phyloP scores from a whole-genome alignment of 2,797 vertebrate species.

The Petrocephalus schoutedeni region DNA sequence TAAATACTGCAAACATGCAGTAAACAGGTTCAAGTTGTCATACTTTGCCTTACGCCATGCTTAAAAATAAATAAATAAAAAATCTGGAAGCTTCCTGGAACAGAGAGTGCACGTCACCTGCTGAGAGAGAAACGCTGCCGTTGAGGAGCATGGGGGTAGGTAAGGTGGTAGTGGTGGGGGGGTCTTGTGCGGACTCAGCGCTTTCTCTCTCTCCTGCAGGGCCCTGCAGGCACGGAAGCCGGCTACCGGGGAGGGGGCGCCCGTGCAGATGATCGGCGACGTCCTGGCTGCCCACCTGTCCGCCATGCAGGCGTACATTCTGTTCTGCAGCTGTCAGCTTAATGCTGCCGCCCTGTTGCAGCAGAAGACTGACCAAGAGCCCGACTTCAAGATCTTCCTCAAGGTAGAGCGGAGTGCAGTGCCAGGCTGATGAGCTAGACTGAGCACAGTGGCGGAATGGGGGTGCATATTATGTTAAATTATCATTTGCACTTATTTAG shows the following conservation, averaged over 20 bases:
- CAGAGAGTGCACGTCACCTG: neutral
- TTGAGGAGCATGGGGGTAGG: neutral
- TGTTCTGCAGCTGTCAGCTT: constrained; percentile 93
- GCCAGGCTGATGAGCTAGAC: neutral
- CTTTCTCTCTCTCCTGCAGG: constrained; percentile 48
- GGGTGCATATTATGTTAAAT: neutral
- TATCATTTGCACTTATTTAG: neutral
- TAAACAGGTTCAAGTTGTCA: neutral
- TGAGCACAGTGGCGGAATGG: neutral
- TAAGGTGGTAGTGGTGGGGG: neutral
- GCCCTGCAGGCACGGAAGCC: constrained; percentile 84
- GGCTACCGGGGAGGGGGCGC: constrained; percentile 81
- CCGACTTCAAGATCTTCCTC: constrained; percentile 86
- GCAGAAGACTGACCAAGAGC: constrained; percentile 77
- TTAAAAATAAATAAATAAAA: neutral
- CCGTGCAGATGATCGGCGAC: constrained; percentile 86
- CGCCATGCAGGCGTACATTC: constrained; percentile 93
- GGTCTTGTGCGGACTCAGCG: neutral
- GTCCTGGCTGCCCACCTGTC: constrained; percentile 80
- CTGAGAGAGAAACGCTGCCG: neutral
- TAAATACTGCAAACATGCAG: neutral
- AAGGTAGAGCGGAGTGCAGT: constrained; percentile 64
- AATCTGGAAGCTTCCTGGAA: neutral
- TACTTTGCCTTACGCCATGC: neutral
- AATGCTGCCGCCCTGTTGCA: constrained; percentile 80